phyloP scores from a whole-genome alignment of 1,140 invertebrate species.

The Brachionus rotundiformis region DNA sequence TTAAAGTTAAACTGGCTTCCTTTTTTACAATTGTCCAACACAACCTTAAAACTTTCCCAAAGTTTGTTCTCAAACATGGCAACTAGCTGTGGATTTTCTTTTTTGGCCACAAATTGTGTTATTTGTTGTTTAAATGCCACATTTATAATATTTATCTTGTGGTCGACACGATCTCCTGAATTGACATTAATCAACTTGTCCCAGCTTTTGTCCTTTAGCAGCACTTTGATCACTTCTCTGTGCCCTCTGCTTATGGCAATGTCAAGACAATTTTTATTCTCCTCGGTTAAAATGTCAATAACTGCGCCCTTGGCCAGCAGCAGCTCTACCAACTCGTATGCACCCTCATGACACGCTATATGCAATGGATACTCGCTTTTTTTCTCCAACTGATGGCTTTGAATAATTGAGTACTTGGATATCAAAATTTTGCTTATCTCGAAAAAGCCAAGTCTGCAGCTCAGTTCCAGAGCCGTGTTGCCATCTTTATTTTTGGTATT shows the following conservation, averaged over 20 bases:
- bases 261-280: constrained; percentile 49
- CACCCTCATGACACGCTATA: constrained; percentile 40
- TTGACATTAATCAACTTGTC: constrained; percentile 26
- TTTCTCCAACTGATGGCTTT: not conserved
- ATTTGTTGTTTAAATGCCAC: not conserved
- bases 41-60: constrained; percentile 36
- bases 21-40: constrained; percentile 39
- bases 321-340: constrained; percentile 37
- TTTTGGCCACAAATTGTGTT: not conserved
- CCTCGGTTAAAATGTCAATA: constrained; percentile 39
- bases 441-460: constrained; percentile 42
- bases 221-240: constrained; percentile 22
- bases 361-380: constrained; percentile 47
- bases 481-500: constrained; percentile 27
- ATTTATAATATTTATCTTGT: constrained; percentile 27
- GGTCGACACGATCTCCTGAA: not conserved
- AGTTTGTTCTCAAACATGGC: constrained; percentile 46
- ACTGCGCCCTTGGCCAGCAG: constrained; percentile 45
- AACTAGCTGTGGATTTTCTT: constrained; percentile 38
- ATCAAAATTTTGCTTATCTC: constrained; percentile 46
- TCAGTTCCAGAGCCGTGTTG: constrained; percentile 26
- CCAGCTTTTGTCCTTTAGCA: constrained; percentile 41
- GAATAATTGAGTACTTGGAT: constrained; percentile 2
- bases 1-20: constrained; percentile 15
- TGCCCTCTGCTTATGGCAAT: constrained; percentile 41